These are phyloP conservation scores for Molossus molossus DNA, from an alignment of 2,797 vertebrate genomes.

Conservation along the genomic window DNA sequence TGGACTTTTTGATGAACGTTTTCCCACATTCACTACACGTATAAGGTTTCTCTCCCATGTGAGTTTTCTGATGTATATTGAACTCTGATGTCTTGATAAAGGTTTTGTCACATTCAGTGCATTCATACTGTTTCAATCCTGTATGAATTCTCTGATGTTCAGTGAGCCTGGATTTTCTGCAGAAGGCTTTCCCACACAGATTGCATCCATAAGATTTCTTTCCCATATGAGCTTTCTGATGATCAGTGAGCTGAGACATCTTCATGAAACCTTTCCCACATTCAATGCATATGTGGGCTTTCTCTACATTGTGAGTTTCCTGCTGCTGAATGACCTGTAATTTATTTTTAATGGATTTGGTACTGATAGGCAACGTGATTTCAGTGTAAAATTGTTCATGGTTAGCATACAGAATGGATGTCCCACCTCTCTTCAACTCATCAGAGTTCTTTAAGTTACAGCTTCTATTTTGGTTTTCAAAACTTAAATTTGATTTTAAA, in stretches of 20 bases:
- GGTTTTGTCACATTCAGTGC: slow-evolving; percentile 75
- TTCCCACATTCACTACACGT: slow-evolving; percentile 80
- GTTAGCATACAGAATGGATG: not conserved
- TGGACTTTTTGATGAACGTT: slow-evolving; percentile 70
- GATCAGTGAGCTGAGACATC: slow-evolving; percentile 64
- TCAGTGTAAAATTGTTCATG: not conserved
- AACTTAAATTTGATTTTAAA: slow-evolving; percentile 62
- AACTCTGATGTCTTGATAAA: slow-evolving; percentile 81
- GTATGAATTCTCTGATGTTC: slow-evolving; percentile 80
- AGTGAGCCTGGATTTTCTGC: slow-evolving; percentile 74
- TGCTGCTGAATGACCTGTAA: slow-evolving; percentile 2
- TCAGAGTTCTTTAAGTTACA: not conserved
- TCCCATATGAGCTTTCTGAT: slow-evolving; percentile 73
- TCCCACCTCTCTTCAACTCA: not conserved
- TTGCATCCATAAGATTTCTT: slow-evolving; percentile 69
- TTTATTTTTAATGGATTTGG: not conserved
- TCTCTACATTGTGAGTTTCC: slow-evolving; percentile 20
- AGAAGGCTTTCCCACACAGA: slow-evolving; percentile 79
- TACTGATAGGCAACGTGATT: not conserved
- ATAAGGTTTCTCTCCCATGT: slow-evolving; percentile 79
- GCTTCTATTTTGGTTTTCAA: slow-evolving; percentile 33
- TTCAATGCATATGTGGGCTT: slow-evolving; percentile 62
- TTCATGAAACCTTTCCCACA: slow-evolving; percentile 73
- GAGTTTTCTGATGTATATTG: slow-evolving; percentile 80
- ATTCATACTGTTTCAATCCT: slow-evolving; percentile 78